Evolutionary conservation across 1,140 invertebrate genomes (phyloP).

Genomic region (Stegodyphus mimosarum): DNA sequence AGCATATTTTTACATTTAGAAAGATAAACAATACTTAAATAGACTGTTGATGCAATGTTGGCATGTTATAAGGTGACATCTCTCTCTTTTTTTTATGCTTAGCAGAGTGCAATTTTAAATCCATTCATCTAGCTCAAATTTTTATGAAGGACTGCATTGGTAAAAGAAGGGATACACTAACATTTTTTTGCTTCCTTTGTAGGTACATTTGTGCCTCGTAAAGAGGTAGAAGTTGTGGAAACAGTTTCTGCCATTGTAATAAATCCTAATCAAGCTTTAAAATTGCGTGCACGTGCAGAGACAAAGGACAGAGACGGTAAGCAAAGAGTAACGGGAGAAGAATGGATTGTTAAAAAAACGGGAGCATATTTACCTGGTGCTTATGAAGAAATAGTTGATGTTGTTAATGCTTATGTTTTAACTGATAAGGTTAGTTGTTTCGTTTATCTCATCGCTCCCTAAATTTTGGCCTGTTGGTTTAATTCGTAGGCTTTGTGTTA

Average conservation of each 20-base stretch:
- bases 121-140: no score
- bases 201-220: constrained; percentile 71
- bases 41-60: no score
- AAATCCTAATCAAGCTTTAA: constrained; percentile 70
- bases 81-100: no score
- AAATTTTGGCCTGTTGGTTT: no score
- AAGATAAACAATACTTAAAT: no score
- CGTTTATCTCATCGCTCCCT: not conserved
- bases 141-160: no score
- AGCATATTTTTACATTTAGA: no score
- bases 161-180: no score
- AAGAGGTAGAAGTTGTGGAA: constrained; percentile 70
- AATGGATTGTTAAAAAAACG: constrained; percentile 71
- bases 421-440: constrained; percentile 69
- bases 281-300: constrained; percentile 69
- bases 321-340: constrained; percentile 70
- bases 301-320: constrained; percentile 69
- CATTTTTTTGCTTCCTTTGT: not conserved
- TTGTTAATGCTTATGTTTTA: constrained; percentile 70
- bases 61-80: no score
- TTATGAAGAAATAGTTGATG: constrained; percentile 71
- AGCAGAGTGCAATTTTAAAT: no score
- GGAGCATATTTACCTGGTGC: constrained; percentile 72
- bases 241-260: constrained; percentile 69
- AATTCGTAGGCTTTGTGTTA: not conserved